phyloP scores from a whole-genome alignment of 1,140 invertebrate genomes.

The Parapsyche elsis region DNA sequence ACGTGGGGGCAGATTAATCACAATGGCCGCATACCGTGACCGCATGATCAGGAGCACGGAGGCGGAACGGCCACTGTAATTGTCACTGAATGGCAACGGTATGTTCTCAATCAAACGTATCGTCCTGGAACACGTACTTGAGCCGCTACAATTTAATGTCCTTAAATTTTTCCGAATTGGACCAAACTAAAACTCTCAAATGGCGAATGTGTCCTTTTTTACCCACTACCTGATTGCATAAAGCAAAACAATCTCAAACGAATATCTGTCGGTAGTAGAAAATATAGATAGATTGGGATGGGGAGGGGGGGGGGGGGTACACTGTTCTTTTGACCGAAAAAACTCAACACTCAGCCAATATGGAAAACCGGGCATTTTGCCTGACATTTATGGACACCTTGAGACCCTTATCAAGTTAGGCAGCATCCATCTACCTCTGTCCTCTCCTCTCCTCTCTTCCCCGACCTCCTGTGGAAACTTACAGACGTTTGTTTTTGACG shows the following conservation, averaged over 20 bases:
- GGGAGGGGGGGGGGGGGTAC: background rate
- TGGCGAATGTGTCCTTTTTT: background rate
- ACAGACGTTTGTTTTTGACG: slow-evolving; percentile 34
- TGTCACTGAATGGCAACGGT: slow-evolving; percentile 8
- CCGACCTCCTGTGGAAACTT: background rate
- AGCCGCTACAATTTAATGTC: background rate
- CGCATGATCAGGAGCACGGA: slow-evolving; percentile 28
- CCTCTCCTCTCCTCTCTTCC: background rate
- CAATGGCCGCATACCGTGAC: background rate
- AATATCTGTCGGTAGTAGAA: background rate
- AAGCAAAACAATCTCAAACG: background rate
- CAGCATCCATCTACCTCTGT: background rate
- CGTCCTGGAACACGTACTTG: background rate
- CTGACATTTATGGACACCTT: slow-evolving; percentile 41
- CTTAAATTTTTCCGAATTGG: background rate
- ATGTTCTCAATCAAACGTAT: background rate
- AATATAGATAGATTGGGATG: background rate
- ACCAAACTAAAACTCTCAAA: too few species aligned
- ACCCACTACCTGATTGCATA: background rate
- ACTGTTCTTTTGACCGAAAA: background rate
- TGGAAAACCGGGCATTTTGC: slow-evolving; percentile 18
- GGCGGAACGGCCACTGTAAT: slow-evolving; percentile 8
- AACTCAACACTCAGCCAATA: background rate
- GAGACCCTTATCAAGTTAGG: slow-evolving; percentile 20
- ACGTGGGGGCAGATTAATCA: slow-evolving; percentile 10